Conservation (phyloP, 2,888 invertebrate genomes). For the Caenorhabditis zanzibari region DNA sequence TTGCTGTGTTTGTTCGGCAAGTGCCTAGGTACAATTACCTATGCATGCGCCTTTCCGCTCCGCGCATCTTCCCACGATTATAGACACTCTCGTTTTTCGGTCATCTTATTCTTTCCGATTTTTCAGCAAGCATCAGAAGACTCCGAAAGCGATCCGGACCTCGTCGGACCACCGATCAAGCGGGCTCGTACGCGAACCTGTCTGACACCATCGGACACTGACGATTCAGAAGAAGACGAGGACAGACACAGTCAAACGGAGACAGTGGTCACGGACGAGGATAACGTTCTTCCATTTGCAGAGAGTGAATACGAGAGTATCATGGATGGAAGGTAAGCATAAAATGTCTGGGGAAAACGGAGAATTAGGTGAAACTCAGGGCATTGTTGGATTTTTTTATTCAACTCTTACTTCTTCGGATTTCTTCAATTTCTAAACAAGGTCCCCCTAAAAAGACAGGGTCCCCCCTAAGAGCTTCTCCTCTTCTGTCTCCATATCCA, state of each 20-base stretch:
- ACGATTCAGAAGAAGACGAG: slow-evolving; percentile 58
- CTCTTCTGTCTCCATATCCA: neutral
- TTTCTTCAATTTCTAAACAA: no score
- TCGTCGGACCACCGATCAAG: slow-evolving; percentile 69
- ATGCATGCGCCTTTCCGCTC: slow-evolving; percentile 51
- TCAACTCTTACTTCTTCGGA: no score
- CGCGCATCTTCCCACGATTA: slow-evolving; percentile 51
- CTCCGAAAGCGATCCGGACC: slow-evolving; percentile 72
- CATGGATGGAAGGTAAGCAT: slow-evolving; percentile 72
- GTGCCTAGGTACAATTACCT: slow-evolving; percentile 64
- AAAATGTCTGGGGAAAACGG: no score
- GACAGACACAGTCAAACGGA: slow-evolving; percentile 47
- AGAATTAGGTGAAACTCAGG: no score
- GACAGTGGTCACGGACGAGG: slow-evolving; percentile 61
- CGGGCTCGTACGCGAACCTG: slow-evolving; percentile 56
- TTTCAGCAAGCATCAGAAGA: slow-evolving; percentile 69
- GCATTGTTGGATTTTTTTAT: no score
- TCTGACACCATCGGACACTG: slow-evolving; percentile 50
- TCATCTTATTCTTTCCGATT: neutral
- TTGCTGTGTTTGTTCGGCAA: slow-evolving; percentile 47
- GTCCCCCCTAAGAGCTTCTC: neutral
- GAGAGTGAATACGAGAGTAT: slow-evolving; percentile 75
- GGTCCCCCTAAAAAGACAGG: neutral
- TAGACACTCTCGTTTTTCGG: neutral
- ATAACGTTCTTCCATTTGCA: slow-evolving; percentile 72